A percentile compares a stretch with the other conserved stretches of the same genome.
Evolutionary conservation across 2,888 invertebrate species (phyloP).

Genomic region (Pollenia labialis): DNA sequence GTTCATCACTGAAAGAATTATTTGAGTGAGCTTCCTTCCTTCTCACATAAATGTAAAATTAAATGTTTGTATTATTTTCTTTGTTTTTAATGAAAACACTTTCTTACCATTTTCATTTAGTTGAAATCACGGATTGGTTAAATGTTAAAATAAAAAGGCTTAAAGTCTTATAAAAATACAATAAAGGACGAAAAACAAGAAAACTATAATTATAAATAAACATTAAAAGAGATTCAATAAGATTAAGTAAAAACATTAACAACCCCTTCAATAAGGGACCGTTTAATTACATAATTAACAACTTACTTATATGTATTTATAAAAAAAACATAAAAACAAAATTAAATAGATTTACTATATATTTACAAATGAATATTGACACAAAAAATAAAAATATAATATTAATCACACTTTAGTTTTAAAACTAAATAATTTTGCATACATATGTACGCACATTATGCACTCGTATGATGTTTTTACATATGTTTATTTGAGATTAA

Average conservation of each 20-base stretch:
- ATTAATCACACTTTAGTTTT: slow-evolving; percentile 53
- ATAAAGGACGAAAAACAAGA: slow-evolving; percentile 48
- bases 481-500: slow-evolving; percentile 39
- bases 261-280: slow-evolving; percentile 23
- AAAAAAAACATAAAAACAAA: slow-evolving; percentile 3
- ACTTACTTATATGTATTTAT: slow-evolving; percentile 18
- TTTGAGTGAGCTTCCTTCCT: neutral
- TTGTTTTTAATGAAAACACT: neutral
- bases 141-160: slow-evolving; percentile 63
- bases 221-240: slow-evolving; percentile 57
- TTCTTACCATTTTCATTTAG: slow-evolving; percentile 29
- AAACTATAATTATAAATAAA: slow-evolving; percentile 59
- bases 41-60: slow-evolving; percentile 19
- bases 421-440: slow-evolving; percentile 71
- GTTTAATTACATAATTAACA: slow-evolving; percentile 34
- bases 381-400: slow-evolving; percentile 74
- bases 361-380: slow-evolving; percentile 72
- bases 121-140: slow-evolving; percentile 57
- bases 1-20: neutral
- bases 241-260: slow-evolving; percentile 44
- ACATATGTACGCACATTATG: slow-evolving; percentile 57
- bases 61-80: neutral
- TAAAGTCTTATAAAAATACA: slow-evolving; percentile 70
- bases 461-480: slow-evolving; percentile 8
- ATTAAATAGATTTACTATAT: slow-evolving; percentile 63